phyloP scores from a whole-genome alignment of 2,797 vertebrate species.

The Babyrousa celebensis region DNA sequence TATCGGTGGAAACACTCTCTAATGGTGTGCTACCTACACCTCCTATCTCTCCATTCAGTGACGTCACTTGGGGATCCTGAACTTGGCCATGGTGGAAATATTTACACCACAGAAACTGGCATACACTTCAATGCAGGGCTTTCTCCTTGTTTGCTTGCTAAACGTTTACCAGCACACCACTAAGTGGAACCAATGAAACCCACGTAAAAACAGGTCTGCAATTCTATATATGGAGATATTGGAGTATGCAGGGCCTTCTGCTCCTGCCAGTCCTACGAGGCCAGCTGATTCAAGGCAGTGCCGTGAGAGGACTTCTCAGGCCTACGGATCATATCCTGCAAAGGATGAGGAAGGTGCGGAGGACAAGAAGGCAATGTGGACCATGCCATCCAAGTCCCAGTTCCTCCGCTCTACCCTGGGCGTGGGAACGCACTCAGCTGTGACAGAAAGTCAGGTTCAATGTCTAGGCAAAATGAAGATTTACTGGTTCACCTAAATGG shows the following conservation, averaged over 20 bases:
- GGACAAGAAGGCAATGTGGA: background rate
- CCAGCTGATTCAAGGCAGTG: background rate
- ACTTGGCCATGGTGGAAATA: background rate
- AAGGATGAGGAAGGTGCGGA: background rate
- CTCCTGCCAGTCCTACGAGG: background rate
- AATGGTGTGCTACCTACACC: background rate
- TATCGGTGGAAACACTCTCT: background rate
- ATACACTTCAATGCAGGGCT: background rate
- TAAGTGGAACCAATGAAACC: background rate
- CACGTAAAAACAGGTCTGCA: conserved; percentile 27
- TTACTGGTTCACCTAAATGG: background rate
- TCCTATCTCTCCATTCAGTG: background rate
- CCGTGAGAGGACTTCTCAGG: background rate
- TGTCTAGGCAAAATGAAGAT: background rate
- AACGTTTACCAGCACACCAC: background rate
- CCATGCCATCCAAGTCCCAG: too few species aligned
- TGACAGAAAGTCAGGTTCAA: background rate
- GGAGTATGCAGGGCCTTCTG: background rate
- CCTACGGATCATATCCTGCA: background rate
- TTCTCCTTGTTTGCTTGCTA: background rate
- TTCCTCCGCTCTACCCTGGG: background rate
- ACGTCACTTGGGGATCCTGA: background rate
- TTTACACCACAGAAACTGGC: background rate
- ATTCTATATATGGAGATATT: background rate
- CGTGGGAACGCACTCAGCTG: background rate